A percentile compares a stretch with the other conserved stretches of the same genome.
Conservation (phyloP, 2,797 vertebrate genomes). For the Decapterus maruadsi region DNA sequence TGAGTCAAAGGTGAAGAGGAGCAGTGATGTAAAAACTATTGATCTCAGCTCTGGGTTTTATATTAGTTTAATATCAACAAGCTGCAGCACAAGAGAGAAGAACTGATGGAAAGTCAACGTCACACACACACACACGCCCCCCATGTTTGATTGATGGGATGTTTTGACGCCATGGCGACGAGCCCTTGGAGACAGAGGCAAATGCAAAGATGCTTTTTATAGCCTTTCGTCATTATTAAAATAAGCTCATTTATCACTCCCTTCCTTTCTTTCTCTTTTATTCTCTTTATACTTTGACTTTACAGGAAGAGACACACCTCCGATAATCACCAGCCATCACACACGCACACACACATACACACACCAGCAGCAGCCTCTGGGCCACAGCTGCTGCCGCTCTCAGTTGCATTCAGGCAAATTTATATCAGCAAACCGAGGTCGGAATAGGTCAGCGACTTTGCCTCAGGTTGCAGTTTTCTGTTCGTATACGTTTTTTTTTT, state of each 20-base stretch:
- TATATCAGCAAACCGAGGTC: neutral
- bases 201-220: slow-evolving; percentile 17
- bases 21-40: neutral
- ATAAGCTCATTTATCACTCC: neutral
- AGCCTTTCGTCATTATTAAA: neutral
- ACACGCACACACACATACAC: no score
- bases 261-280: neutral
- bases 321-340: slow-evolving; percentile 3
- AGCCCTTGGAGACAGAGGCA: neutral
- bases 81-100: neutral
- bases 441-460: slow-evolving; percentile 3
- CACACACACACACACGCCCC: neutral
- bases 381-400: slow-evolving; percentile 57
- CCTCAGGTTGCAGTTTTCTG: slow-evolving; percentile 37
- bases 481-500: slow-evolving; percentile 9
- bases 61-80: slow-evolving; percentile 2
- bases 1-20: no score
- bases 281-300: neutral
- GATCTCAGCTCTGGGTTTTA: no score
- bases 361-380: neutral
- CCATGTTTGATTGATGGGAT: neutral
- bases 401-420: slow-evolving; percentile 54
- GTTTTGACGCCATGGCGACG: neutral
- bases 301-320: slow-evolving; percentile 58
- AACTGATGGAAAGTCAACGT: neutral